Evolutionary conservation across 2,797 vertebrate genomes (phyloP).

Genomic region (Pangasius larnaudii): DNA sequence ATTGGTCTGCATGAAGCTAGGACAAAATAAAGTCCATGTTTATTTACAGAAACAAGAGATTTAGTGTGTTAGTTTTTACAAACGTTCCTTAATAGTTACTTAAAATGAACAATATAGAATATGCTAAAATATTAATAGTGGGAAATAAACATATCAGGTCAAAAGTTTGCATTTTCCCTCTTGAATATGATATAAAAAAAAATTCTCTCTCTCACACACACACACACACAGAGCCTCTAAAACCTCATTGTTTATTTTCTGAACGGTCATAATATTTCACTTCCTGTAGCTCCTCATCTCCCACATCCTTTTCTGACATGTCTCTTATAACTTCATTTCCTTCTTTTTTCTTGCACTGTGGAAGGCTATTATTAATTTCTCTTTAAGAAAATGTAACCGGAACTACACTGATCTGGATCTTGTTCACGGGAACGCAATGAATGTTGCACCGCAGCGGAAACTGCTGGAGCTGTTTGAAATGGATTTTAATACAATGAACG

Average conservation of each 20-base stretch:
- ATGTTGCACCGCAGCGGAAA: conserved; percentile 32
- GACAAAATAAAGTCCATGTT: neutral
- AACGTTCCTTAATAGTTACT: neutral
- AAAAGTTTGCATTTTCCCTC: neutral
- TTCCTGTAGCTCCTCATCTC: neutral
- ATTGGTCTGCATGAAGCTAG: neutral
- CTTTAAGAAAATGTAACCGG: conserved; percentile 1
- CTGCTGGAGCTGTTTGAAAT: conserved; percentile 20
- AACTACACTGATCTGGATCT: neutral
- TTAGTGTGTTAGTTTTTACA: neutral
- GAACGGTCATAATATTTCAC: neutral
- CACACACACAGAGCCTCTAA: neutral
- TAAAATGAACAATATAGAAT: neutral
- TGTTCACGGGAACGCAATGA: conserved; percentile 7
- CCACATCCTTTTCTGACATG: neutral
- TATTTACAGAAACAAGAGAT: neutral
- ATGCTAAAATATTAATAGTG: neutral
- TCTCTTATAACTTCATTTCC: neutral
- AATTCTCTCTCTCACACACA: no score
- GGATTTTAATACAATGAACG: neutral
- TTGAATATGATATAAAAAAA: neutral
- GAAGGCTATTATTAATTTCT: neutral
- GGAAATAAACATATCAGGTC: neutral
- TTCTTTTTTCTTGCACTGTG: neutral
- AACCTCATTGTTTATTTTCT: neutral